Conservation (phyloP, 2,113 vertebrate species). For the Pleuronectes platessa region DNA sequence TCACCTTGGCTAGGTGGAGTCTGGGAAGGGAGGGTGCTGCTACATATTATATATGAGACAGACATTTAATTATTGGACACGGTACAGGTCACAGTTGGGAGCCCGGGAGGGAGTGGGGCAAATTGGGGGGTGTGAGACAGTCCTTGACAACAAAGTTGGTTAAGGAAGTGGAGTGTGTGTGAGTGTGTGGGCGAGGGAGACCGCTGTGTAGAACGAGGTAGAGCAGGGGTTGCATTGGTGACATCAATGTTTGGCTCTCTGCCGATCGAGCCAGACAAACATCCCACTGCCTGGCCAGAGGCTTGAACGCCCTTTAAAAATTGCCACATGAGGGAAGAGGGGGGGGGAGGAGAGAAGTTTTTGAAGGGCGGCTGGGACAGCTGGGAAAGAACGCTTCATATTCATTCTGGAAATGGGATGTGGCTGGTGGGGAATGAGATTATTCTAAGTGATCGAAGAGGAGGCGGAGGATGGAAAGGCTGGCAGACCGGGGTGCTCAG, state of each 20-base stretch:
- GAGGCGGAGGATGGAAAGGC: conserved; percentile 61
- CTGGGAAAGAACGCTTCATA: conserved; percentile 41
- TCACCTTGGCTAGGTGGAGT: conserved; percentile 9
- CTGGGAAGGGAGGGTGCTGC: background rate
- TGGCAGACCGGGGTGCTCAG: conserved; percentile 64
- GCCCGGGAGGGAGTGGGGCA: conserved; percentile 13
- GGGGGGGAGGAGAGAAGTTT: too few relatives aligned
- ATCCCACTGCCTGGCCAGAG: conserved; percentile 49
- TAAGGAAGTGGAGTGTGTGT: conserved; percentile 22
- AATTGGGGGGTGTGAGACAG: conserved; percentile 29
- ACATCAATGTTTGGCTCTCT: conserved; percentile 57
- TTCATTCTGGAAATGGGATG: conserved; percentile 70
- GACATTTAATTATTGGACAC: conserved; percentile 55
- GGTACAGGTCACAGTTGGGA: conserved; percentile 38
- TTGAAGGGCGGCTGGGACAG: background rate
- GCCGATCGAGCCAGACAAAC: conserved; percentile 65
- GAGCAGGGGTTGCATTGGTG: conserved; percentile 35
- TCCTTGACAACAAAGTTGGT: conserved; percentile 48
- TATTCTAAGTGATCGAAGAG: conserved; percentile 72
- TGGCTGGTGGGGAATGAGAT: conserved; percentile 51
- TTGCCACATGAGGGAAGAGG: conserved; percentile 37
- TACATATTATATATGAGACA: conserved; percentile 23
- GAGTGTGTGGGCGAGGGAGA: background rate
- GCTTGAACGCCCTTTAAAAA: conserved; percentile 67
- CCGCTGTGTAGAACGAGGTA: conserved; percentile 13